Evolutionary conservation across 2,888 invertebrate genomes (phyloP).

Genomic region (Drosophila neutralis): DNA sequence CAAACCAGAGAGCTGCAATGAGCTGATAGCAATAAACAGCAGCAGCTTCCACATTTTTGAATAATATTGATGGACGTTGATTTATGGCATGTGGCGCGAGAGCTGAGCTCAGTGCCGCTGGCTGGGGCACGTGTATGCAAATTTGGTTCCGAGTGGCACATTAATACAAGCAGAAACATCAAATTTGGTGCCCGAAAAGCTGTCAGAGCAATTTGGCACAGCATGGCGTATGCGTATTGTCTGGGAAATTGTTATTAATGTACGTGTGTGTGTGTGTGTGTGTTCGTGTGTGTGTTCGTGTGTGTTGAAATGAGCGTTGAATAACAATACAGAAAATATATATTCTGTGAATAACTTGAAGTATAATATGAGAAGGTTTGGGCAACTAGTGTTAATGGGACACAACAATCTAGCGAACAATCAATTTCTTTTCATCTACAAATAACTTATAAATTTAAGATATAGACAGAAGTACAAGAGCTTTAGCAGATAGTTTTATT

Average conservation of each 20-base stretch:
- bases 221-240: conserved; percentile 66
- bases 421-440: neutral
- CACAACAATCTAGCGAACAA: neutral
- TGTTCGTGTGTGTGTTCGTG: conserved; percentile 2
- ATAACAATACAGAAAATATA: neutral
- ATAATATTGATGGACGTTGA: conserved; percentile 35
- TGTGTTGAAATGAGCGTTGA: conserved; percentile 4
- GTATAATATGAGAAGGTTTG: neutral
- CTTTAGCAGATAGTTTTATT: neutral
- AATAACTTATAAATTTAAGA: neutral
- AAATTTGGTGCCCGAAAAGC: conserved; percentile 29
- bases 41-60: conserved; percentile 1
- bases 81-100: conserved; percentile 2
- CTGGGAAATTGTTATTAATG: conserved; percentile 53
- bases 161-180: conserved; percentile 25
- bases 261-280: conserved; percentile 9
- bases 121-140: conserved; percentile 54
- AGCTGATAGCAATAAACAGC: conserved; percentile 10
- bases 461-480: neutral
- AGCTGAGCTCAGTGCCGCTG: conserved; percentile 4
- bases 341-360: neutral
- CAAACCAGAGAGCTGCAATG: neutral
- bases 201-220: conserved; percentile 64
- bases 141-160: conserved; percentile 25
- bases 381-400: neutral